phyloP scores from a whole-genome alignment of 2,113 vertebrate genomes.

The Percina caprodes region DNA sequence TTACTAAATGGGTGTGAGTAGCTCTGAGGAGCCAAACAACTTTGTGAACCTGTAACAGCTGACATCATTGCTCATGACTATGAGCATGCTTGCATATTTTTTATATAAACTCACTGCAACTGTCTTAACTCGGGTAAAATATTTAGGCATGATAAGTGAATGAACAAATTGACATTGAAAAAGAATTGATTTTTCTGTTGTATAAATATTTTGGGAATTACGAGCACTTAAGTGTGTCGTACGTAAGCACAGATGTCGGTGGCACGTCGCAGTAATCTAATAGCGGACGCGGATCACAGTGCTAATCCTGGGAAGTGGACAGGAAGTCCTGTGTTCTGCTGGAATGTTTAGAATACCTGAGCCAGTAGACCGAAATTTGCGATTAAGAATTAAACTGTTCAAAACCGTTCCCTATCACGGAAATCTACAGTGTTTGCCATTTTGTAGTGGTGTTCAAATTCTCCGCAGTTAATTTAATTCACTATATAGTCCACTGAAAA shows the following conservation, averaged over 20 bases:
- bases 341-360: conserved; percentile 80
- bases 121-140: conserved; percentile 20
- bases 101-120: conserved; percentile 39
- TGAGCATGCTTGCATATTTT: conserved; percentile 37
- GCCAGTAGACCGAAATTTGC: conserved; percentile 51
- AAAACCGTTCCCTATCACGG: too few species aligned
- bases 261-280: conserved; percentile 69
- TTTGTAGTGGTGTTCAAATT: too few species aligned
- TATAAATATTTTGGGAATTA: conserved; percentile 75
- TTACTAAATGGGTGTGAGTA: conserved; percentile 35
- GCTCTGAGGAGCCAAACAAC: conserved; percentile 41
- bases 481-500: too few species aligned
- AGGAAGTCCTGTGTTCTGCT: conserved; percentile 74
- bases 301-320: conserved; percentile 64
- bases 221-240: conserved; percentile 56
- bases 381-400: conserved; percentile 27
- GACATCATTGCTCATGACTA: conserved; percentile 42
- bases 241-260: conserved; percentile 56
- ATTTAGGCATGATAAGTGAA: conserved; percentile 36
- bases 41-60: conserved; percentile 26
- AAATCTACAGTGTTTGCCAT: too few species aligned
- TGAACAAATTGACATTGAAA: conserved; percentile 66
- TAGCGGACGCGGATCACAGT: conserved; percentile 65
- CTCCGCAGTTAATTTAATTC: too few species aligned
- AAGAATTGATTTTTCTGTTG: conserved; percentile 61